Evolutionary conservation across 2,797 vertebrate genomes (phyloP), one percentile per base, ranked within the genome.

Genomic region (Parambassis ranga): DNA sequence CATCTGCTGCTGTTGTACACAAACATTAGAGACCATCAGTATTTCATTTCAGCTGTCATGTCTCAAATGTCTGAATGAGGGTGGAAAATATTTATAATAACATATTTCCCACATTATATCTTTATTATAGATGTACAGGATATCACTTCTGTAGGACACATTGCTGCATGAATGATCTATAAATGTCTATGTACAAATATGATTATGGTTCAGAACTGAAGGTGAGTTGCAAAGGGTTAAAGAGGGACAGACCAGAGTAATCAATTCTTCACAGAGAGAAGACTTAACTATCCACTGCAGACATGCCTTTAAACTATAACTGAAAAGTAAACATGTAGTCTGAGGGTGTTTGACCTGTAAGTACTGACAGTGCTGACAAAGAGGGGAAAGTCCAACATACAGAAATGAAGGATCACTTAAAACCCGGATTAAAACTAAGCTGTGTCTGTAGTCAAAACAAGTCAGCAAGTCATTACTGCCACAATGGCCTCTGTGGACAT

Each of bases 91-190:
- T 13, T 28, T 41, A 46, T 4, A 36, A 64, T n/a, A 27, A 50
- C 28, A 36, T n/a, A 43, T 46, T 51, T 43, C 9, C 24, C 44
- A 73, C 67, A 71, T 27, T 32, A 63, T 38, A 74, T 19, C n/a
- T 87, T 86, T 83, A 88, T 83, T 83, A 69, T 37, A 74, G 57
- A 73, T 71, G 42, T 81, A 85, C 73, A 75, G 52, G 70, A 53
- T 32, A 32, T 64, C 13, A 39, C 10, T 24, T 53, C 35, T 56
- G 68, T 77, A 24, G 20, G 36, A 82, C 58, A 75, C 48, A 66
- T 30, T 59, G 35, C 39, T 44, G 33, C 15, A 51, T 46, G 20
- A 32, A 37, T 72, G 62, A 77, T 67, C 30, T 61, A 79, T 31
- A 70, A 31, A n/a, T 20, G 41, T 43, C 28, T 80, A 77, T 72